Percentiles rank a stretch among this genome's conserved stretches.
Conservation (phyloP, 2,113 vertebrate species). For the Nannospalax galili region DNA sequence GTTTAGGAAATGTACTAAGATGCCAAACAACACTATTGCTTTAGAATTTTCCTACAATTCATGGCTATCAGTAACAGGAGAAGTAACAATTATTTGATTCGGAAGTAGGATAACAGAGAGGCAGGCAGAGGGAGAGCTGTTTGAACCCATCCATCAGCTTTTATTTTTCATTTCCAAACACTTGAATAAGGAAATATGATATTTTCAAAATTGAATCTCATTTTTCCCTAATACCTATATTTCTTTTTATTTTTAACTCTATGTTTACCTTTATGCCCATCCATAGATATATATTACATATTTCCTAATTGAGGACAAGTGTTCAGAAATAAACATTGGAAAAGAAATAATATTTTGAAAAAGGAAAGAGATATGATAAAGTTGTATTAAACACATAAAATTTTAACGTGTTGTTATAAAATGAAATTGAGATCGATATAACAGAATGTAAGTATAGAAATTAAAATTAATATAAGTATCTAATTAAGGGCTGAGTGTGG, state of each 20-base stretch:
- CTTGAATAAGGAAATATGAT: background rate
- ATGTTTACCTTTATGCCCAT: background rate
- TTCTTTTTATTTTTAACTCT: background rate
- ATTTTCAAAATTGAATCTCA: background rate
- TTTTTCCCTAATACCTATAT: background rate
- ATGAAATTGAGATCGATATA: background rate
- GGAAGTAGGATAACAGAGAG: background rate
- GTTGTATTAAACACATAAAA: slow-evolving; percentile 41
- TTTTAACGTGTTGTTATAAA: background rate
- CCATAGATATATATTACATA: background rate
- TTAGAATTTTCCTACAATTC: slow-evolving; percentile 3
- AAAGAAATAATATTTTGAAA: slow-evolving; percentile 49
- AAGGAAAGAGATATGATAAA: background rate
- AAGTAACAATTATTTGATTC: background rate
- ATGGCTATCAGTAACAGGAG: background rate
- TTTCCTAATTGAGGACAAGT: background rate
- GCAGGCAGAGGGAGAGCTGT: background rate
- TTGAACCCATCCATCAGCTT: background rate
- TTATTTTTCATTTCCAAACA: slow-evolving; percentile 21
- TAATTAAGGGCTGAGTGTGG: too few relatives aligned
- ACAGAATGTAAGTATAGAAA: background rate
- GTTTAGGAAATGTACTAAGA: slow-evolving; percentile 4
- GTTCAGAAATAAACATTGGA: slow-evolving; percentile 48
- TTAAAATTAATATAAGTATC: slow-evolving; percentile 7
- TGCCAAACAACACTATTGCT: slow-evolving; percentile 24